phyloP scores from a whole-genome alignment of 2,797 vertebrate species.

The Schizopygopsis pylzovi region DNA sequence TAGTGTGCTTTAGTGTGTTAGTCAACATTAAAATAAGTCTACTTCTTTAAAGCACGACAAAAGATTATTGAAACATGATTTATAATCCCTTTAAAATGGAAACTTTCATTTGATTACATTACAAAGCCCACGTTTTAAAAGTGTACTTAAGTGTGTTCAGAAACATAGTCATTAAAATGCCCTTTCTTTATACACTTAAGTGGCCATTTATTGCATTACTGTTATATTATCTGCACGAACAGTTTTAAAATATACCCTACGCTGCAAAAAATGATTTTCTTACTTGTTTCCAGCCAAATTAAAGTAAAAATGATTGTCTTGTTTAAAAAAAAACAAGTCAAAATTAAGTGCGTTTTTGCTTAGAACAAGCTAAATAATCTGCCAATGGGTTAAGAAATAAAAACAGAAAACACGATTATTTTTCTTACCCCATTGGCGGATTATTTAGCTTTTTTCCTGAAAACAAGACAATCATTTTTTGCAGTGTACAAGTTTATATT shows the following conservation, averaged over 20 bases:
- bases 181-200: background rate
- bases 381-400: no score
- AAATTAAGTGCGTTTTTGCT: no score
- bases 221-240: background rate
- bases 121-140: background rate
- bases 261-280: no score
- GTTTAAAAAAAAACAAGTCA: no score
- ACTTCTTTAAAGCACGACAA: background rate
- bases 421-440: no score
- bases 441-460: no score
- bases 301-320: no score
- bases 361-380: no score
- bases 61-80: background rate
- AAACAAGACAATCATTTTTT: no score
- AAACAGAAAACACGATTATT: no score
- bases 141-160: no score
- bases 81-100: background rate
- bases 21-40: background rate
- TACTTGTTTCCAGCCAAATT: no score
- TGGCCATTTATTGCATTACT: background rate
- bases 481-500: background rate
- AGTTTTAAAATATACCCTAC: background rate
- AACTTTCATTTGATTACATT: background rate
- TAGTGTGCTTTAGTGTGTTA: background rate
- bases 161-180: background rate